Evolutionary conservation across 2,797 vertebrate genomes (phyloP), one percentile per base, ranked within the genome.

Genomic region (Syngnathus acus): DNA sequence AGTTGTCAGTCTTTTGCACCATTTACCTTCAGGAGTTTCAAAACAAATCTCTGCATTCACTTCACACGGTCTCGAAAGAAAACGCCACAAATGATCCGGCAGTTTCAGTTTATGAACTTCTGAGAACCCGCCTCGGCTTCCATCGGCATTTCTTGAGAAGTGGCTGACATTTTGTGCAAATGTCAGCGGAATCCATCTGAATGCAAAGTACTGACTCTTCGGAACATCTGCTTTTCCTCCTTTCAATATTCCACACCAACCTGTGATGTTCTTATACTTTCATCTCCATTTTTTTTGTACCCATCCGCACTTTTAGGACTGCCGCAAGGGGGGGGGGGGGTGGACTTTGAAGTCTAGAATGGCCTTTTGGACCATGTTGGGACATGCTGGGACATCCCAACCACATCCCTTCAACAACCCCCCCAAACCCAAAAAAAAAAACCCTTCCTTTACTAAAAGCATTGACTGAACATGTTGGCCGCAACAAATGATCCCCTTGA

Each of bases 281-380:
- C 58, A 60, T 60, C 38, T 60, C 58, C 19, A n/a, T 10, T 60
- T 61, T 61, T n/a, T 40, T 61, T 21, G 23, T 23, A 13, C 39
- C 55, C n/a, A 8, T 61, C 39, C 5, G 19, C 39, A 40, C 38
- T 42, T 13, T n/a, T 14, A 37, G 54, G 10, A 57, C 26, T 10
- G 58, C 58, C 58, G 32, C 26, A n/a, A 32, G 38, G 38, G 6
- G 8, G 21, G 10, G 1, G 10, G 6, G 38, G 58, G 58, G 0
- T n/a, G 7, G n/a, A 23, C 87, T 91, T 91, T 91, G 88, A 91
- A 89, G 87, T 87, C 79, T 63, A 72, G 66, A 67, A 78, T 66
- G 74, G 75, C 75, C 72, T 80, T 83, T 83, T 62, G 59, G 68
- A 62, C 74, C 69, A 53, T 80, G 82, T 87, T 72, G 57, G 8